Evolutionary conservation across 2,113 vertebrate genomes (phyloP).

Genomic region (Empidonax traillii): DNA sequence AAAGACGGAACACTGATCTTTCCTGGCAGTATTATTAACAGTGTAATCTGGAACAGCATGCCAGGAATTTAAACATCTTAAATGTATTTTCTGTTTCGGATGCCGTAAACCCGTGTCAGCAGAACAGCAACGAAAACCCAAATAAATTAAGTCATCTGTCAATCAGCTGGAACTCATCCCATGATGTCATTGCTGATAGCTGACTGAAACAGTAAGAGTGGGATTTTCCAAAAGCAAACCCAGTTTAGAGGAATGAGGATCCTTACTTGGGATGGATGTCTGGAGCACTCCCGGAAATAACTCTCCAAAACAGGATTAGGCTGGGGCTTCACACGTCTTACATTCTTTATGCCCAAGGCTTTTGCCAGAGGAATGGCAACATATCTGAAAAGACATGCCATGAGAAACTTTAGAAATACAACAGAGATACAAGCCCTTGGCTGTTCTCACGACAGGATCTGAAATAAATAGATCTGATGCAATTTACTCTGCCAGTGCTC

Average conservation of each 20-base stretch:
- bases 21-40: not conserved
- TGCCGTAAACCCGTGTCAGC: constrained; percentile 11
- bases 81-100: constrained; percentile 23
- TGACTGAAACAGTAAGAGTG: constrained; percentile 42
- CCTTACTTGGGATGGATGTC: constrained; percentile 83
- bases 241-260: constrained; percentile 17
- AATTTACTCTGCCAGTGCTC: not conserved
- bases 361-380: constrained; percentile 84
- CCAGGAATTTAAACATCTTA: constrained; percentile 39
- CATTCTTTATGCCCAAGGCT: constrained; percentile 78
- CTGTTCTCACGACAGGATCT: not conserved
- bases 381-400: constrained; percentile 73
- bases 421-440: not conserved
- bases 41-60: not conserved
- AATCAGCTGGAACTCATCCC: constrained; percentile 45
- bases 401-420: not conserved
- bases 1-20: constrained; percentile 27
- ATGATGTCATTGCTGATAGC: constrained; percentile 11
- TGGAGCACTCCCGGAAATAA: constrained; percentile 77
- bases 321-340: constrained; percentile 67
- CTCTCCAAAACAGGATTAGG: constrained; percentile 80
- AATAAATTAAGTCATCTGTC: constrained; percentile 51
- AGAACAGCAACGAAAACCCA: constrained; percentile 34
- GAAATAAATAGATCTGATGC: not conserved
- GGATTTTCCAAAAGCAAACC: not conserved